Conservation (phyloP, 2,113 vertebrate species). For the Candoia aspera region DNA sequence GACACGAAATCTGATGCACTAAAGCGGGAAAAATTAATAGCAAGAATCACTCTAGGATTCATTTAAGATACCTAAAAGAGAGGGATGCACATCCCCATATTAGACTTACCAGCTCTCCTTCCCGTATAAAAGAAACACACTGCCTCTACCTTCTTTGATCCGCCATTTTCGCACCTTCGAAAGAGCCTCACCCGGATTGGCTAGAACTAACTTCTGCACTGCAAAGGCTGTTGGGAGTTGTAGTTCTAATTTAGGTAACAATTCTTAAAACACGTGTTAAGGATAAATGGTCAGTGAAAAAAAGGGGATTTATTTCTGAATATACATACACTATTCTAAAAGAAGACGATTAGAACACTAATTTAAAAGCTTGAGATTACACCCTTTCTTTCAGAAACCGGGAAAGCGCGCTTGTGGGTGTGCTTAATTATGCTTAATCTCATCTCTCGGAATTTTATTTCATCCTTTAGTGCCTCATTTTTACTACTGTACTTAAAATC, state of each 20-base stretch:
- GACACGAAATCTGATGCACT: too few species aligned
- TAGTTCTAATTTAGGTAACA: constrained; percentile 46
- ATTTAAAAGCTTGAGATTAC: background rate
- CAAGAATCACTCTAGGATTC: fast-evolving
- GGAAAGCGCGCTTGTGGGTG: background rate
- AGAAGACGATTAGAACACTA: background rate
- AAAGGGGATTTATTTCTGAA: background rate
- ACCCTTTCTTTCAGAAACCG: too few species aligned
- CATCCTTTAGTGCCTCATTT: background rate
- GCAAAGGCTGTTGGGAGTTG: constrained; percentile 55
- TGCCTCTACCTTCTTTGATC: constrained; percentile 10
- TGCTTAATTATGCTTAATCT: background rate
- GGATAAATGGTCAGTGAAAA: too few species aligned
- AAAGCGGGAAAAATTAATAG: too few species aligned
- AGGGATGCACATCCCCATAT: too few species aligned
- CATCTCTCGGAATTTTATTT: background rate
- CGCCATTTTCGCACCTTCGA: constrained; percentile 63
- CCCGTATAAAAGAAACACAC: background rate
- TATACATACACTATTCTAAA: background rate
- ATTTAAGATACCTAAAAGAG: background rate
- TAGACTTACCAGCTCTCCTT: background rate
- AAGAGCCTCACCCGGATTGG: constrained; percentile 59
- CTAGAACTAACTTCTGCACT: fast-evolving
- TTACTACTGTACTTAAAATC: background rate
- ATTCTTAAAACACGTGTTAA: background rate